Evolutionary conservation across 2,888 invertebrate species (phyloP).

Genomic region (Amiota mariae): DNA sequence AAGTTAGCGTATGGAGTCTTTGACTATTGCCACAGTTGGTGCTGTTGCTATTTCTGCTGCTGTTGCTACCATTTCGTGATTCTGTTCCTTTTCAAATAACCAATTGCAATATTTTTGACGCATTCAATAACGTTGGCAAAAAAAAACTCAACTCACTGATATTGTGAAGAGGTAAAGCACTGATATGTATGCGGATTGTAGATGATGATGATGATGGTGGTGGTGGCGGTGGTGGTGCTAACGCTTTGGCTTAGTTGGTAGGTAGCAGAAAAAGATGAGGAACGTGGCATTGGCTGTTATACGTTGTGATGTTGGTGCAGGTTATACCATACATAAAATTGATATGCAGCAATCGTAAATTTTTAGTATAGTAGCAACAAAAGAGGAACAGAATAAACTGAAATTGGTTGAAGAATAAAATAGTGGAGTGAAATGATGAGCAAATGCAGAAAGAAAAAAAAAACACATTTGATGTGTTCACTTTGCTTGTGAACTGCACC

Average conservation of each 20-base stretch:
- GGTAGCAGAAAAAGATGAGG: background rate
- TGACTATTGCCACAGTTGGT: too few species aligned
- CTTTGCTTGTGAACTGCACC: constrained; percentile 8
- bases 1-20: too few species aligned
- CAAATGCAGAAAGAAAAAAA: background rate
- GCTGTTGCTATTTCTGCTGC: too few species aligned
- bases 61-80: too few species aligned
- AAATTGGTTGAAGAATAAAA: too few species aligned
- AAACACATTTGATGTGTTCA: background rate
- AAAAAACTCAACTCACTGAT: constrained; percentile 1
- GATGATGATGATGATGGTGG: too few species aligned
- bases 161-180: background rate
- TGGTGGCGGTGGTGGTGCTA: too few species aligned
- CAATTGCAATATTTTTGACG: constrained; percentile 31
- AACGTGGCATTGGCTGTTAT: background rate
- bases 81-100: constrained; percentile 26
- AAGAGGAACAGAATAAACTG: too few species aligned
- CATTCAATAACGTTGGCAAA: constrained; percentile 28
- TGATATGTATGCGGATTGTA: too few species aligned
- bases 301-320: background rate
- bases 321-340: background rate
- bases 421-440: too few species aligned
- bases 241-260: background rate
- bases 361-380: background rate
- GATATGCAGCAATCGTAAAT: constrained; percentile 20